phyloP scores from a whole-genome alignment of 2,888 invertebrate genomes.

The Tryphoninae sp. region DNA sequence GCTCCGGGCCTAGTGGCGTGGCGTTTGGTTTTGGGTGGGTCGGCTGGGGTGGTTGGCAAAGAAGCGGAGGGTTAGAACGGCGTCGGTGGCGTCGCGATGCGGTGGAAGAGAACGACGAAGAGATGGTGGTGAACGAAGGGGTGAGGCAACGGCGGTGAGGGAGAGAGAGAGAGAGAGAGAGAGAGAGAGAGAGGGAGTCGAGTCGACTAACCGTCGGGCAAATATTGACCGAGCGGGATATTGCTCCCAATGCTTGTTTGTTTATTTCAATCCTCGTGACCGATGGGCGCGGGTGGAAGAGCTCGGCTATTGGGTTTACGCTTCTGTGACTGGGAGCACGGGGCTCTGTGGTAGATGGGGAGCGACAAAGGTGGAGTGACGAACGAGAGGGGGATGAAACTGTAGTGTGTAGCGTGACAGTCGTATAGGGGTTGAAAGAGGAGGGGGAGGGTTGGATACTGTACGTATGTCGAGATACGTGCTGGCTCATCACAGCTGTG shows the following conservation, averaged over 20 bases:
- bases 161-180: constrained; percentile 41
- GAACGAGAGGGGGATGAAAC: constrained; percentile 33
- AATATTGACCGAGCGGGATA: constrained; percentile 81
- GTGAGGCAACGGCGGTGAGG: constrained; percentile 13
- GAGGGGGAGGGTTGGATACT: neutral
- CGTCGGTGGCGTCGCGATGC: constrained; percentile 27
- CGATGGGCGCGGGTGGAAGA: constrained; percentile 69
- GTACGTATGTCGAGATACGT: constrained; percentile 18
- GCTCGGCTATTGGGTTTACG: constrained; percentile 56
- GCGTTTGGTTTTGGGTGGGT: constrained; percentile 15
- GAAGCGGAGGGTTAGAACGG: constrained; percentile 30
- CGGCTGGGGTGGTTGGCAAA: constrained; percentile 45
- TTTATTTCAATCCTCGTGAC: constrained; percentile 80
- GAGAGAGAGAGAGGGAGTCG: constrained; percentile 67
- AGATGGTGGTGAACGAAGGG: constrained; percentile 15
- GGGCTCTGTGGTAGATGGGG: constrained; percentile 4
- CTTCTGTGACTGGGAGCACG: constrained; percentile 30
- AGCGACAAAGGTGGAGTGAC: constrained; percentile 17
- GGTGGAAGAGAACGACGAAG: constrained; percentile 13
- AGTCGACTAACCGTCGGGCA: constrained; percentile 80
- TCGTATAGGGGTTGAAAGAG: constrained; percentile 7
- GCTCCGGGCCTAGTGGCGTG: constrained; percentile 40
- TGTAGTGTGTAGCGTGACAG: constrained; percentile 35
- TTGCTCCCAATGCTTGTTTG: constrained; percentile 81
- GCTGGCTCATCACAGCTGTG: constrained; percentile 38